Base-by-base conservation (phyloP, 2,888 invertebrate species). In the Drosophila kanekoi region DNA sequence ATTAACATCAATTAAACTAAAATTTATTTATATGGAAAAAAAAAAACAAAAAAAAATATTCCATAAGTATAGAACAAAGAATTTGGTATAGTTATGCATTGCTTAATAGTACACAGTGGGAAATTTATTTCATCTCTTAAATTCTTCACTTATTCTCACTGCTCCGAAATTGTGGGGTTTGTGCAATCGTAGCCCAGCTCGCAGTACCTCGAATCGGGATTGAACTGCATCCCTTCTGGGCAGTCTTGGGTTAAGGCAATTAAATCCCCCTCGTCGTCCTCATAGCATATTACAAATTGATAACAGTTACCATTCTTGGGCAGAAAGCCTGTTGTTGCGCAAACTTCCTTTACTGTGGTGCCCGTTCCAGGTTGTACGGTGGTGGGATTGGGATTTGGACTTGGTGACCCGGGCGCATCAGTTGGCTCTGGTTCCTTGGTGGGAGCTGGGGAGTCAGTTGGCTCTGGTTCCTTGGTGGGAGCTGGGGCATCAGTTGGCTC, bases 311-410 rank as follows among this genome's bases (percentile, higher is more conserved):
- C 70, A 9, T 56, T 59, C 8, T 60, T 41, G 0, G 88, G 83
- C 33, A 79, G 67, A 58, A 86, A 78, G 1, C 91, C 91, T 3
- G 54, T 61, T 28, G 74, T 72, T 1, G 81, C 71, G 47, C 91
- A 91, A 1, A 3, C 0, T n/a, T 14, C 13, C 2, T 33, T 40
- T 14, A 6, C 11, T 33, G 23, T 35, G 8, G 28, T 48, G 13
- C 44, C 33, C 3, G 48, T 8, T n/a, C 4, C 32, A 9, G 48
- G 13, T 28, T 28, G 40, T n/a, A 9, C 14, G 40, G 40, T 40
- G 40, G 40, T 40, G 8, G 28, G 8, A 28, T 28, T 8, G 1
- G 28, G 8, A 8, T 28, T 23, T 23, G 23, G 23, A 23, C 8
- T 28, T 28, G 28, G 2, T 28, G 8, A 28, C 8, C 11, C 47